A percentile compares a stretch with the other conserved stretches of the same genome.
These are phyloP conservation scores for Rhyacophila brunnea DNA, from an alignment of 1,140 invertebrate genomes.

Conservation along the genomic window DNA sequence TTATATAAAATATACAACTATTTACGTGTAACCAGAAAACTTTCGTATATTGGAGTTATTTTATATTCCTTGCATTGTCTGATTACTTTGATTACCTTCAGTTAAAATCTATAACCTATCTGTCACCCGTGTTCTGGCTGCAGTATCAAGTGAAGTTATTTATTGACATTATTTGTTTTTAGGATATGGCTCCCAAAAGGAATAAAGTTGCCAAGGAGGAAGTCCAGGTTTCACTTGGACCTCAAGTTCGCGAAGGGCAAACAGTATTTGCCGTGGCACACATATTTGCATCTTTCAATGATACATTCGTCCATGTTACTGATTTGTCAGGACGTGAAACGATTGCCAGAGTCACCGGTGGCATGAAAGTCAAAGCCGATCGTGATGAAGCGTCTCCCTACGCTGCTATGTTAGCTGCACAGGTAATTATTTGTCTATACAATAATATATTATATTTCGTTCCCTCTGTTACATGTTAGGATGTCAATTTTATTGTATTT, in stretches of 20 bases:
- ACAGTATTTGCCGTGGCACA: constrained; percentile 98
- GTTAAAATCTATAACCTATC: not conserved
- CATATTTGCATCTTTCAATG: constrained; percentile 99
- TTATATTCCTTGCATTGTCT: too few species aligned
- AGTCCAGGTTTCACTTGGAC: constrained; percentile 94
- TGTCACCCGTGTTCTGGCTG: too few species aligned
- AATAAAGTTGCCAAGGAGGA: constrained; percentile 96
- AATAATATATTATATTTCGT: too few species aligned
- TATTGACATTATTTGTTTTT: constrained; percentile 4
- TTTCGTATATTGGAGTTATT: too few species aligned
- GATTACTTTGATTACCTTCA: not conserved
- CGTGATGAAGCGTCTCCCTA: constrained; percentile 99
- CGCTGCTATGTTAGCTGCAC: constrained; percentile 99
- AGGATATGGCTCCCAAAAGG: constrained; percentile 91
- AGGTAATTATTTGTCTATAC: too few species aligned
- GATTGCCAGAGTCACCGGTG: constrained; percentile 96
- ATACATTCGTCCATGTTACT: constrained; percentile 99
- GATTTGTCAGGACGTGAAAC: constrained; percentile 99
- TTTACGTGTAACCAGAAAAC: not conserved
- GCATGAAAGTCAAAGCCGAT: constrained; percentile 99
- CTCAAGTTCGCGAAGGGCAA: constrained; percentile 96
- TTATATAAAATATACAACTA: not conserved
- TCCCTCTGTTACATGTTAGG: too few species aligned
- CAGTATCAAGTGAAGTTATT: too few species aligned
- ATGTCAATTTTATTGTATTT: too few species aligned